Base-by-base conservation (phyloP, 2,888 invertebrate species). In the Drosophila multiciliata region DNA sequence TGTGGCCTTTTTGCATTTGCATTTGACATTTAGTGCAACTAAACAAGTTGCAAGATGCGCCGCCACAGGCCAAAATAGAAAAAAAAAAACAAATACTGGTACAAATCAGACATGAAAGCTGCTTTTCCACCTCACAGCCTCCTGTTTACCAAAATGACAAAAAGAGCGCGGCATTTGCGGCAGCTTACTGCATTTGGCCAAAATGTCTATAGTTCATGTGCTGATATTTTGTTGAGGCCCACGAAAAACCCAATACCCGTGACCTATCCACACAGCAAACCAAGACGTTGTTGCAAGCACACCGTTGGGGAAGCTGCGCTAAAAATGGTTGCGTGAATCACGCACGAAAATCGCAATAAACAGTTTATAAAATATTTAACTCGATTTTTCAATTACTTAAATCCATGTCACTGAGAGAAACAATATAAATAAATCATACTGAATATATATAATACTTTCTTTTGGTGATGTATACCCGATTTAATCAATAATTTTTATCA, bases 191-290 rank as follows among this genome's bases (percentile, higher is more conserved):
- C 66, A 78, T 86, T 78, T 85, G 84, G 87, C 79, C 73, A 89
- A 87, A 87, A 87, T 90, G 87, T 87, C 87, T 87, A 86, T 84
- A 90, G 87, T 87, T 90, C 87, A 90, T 89, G 90, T 87, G 89
- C 85, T 87, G 87, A 86, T 87, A 87, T 88, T 87, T 87, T 70
- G 88, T 62, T 64, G 61, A 50, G 67, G 65, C 74, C 78, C 72
- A 86, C 75, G 73, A 75, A 75, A 40, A 69, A 32, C 59, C 49
- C 32, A 32, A 53, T 80, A 85, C 89, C 89, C 89, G 88, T 85
- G 89, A 89, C 89, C 85, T 85, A 89, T 85, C 60, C 74, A 73
- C 50, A 72, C 36, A 50, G 65, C 52, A 40, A 17, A 8, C 55
- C 52, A 53, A 49, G 57, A 61, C n/a, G 58, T 64, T 20, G 36